Conservation (phyloP, 2,888 invertebrate species). For the Acleris cristana region DNA sequence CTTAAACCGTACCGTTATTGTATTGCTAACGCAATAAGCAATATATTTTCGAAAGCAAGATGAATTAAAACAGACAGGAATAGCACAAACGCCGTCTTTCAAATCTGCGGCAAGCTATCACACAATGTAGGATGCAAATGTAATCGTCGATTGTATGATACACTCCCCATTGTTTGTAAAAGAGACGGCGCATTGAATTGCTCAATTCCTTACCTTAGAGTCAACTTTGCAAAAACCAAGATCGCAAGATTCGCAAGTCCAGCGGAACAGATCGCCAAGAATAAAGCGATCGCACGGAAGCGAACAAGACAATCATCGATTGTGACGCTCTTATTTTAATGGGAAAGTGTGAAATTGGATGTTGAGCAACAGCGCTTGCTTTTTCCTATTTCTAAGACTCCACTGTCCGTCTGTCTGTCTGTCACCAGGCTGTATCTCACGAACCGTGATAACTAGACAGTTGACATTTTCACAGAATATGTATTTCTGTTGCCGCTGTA, state of each 20-base stretch:
- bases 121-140: conserved; percentile 44
- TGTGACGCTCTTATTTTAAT: conserved; percentile 55
- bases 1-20: no score
- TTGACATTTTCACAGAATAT: no score
- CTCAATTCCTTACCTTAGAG: conserved; percentile 48
- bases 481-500: no score
- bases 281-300: conserved; percentile 56
- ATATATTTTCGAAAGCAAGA: no score
- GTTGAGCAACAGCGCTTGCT: conserved; percentile 36
- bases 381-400: no score
- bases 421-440: no score
- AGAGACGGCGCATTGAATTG: conserved; percentile 52
- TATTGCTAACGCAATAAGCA: no score
- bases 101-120: conserved; percentile 23
- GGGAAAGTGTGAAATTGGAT: conserved; percentile 67
- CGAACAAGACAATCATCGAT: conserved; percentile 54
- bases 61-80: no score
- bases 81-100: conserved; percentile 24
- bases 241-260: conserved; percentile 33
- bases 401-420: no score
- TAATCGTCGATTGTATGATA: conserved; percentile 58
- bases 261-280: conserved; percentile 52
- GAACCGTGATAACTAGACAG: no score
- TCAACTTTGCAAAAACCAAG: conserved; percentile 46
- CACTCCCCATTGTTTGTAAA: conserved; percentile 65